Conservation (phyloP, 2,113 vertebrate genomes). For the Elephas maximus region DNA sequence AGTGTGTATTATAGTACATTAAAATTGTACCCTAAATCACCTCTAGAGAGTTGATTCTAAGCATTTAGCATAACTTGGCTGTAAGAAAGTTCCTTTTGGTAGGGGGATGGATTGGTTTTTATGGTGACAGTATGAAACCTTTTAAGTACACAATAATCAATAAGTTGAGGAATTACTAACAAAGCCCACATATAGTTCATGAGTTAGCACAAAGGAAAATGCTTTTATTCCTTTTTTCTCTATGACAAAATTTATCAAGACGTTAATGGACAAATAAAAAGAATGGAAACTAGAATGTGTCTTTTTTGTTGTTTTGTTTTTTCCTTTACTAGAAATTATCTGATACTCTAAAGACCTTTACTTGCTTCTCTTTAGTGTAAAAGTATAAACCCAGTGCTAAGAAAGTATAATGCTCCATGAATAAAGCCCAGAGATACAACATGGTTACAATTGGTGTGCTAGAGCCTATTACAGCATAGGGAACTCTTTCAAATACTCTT, state of each 20-base stretch:
- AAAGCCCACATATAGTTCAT: not conserved
- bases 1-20: not conserved
- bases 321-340: not conserved
- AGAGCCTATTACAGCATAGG: not conserved
- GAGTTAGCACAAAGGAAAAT: not conserved
- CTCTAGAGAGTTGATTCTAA: not conserved
- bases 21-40: not conserved
- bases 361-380: not conserved
- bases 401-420: not conserved
- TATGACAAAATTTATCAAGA: not conserved
- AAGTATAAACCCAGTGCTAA: too few relatives aligned
- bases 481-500: not conserved
- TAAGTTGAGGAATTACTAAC: not conserved
- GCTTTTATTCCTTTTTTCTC: not conserved
- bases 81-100: not conserved
- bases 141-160: not conserved
- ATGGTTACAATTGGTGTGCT: not conserved
- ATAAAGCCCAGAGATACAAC: not conserved
- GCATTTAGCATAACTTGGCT: not conserved
- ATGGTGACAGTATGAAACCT: not conserved
- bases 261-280: not conserved
- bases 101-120: not conserved
- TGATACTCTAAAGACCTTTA: not conserved
- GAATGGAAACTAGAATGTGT: not conserved
- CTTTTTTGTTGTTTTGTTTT: not conserved